A percentile compares a stretch with the other conserved stretches of the same genome.
These are phyloP conservation scores for Polypedilum vanderplanki DNA, from an alignment of 1,140 invertebrate genomes.

Conservation along the genomic window DNA sequence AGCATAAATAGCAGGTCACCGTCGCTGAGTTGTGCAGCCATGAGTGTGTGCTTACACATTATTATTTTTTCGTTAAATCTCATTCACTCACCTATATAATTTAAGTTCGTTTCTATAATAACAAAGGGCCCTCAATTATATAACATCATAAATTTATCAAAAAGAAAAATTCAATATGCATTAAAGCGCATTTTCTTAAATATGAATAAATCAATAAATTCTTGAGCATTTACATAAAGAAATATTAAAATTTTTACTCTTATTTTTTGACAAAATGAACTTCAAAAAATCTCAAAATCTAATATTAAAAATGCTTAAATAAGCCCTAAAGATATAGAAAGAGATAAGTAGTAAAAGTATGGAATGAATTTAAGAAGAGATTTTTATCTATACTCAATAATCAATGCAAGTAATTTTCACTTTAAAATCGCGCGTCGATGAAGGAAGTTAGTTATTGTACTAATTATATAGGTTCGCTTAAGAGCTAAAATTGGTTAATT, in stretches of 20 bases:
- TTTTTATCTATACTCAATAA: neutral
- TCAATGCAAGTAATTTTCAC: neutral
- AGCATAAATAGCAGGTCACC: constrained; percentile 6
- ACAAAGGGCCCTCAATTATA: constrained; percentile 3
- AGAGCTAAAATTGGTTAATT: neutral
- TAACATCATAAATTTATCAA: neutral
- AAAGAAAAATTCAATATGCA: neutral
- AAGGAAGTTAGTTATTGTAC: neutral
- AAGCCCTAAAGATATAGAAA: neutral
- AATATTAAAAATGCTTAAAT: too few relatives aligned
- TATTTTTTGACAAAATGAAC: too few relatives aligned
- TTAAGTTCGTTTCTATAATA: neutral
- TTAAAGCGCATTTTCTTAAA: too few relatives aligned
- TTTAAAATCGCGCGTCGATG: neutral
- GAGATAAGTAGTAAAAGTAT: neutral
- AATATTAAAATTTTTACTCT: too few relatives aligned
- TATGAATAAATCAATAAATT: too few relatives aligned
- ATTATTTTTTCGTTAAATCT: neutral
- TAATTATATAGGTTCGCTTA: neutral
- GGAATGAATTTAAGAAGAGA: neutral
- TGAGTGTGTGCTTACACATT: neutral
- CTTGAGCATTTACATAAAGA: too few relatives aligned
- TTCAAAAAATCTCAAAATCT: too few relatives aligned
- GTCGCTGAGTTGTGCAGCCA: neutral
- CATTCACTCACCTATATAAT: constrained; percentile 6